These are phyloP conservation scores for Tragelaphus scriptus DNA, from an alignment of 2,113 vertebrate species.

Conservation along the genomic window DNA sequence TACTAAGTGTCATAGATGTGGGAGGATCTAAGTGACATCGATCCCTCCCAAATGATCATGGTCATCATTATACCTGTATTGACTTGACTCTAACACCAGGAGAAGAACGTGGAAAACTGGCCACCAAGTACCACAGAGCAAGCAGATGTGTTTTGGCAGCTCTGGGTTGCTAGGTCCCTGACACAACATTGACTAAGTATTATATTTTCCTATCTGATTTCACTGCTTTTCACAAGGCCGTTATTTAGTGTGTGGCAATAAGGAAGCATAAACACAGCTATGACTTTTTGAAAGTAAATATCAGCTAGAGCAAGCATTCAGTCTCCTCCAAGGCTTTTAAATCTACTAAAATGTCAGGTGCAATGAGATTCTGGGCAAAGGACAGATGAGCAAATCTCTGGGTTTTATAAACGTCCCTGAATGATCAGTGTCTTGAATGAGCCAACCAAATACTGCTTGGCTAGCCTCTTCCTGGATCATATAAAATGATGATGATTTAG, in stretches of 20 bases:
- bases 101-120: neutral
- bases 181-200: constrained; percentile 40
- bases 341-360: constrained; percentile 67
- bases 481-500: neutral
- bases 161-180: neutral
- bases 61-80: neutral
- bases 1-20: neutral
- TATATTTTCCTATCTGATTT: constrained; percentile 65
- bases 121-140: neutral
- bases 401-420: constrained; percentile 6
- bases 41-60: neutral
- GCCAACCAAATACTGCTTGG: neutral
- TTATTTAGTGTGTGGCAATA: constrained; percentile 46
- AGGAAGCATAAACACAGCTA: constrained; percentile 51
- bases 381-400: constrained; percentile 36
- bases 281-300: constrained; percentile 71
- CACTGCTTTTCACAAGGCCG: constrained; percentile 33
- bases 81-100: neutral
- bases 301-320: constrained; percentile 64
- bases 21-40: neutral
- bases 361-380: constrained; percentile 52
- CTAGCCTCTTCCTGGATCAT: neutral
- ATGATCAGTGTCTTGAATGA: neutral
- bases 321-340: constrained; percentile 60
- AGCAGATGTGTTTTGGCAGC: constrained; percentile 3